Percentiles rank a stretch among this genome's conserved stretches.
phyloP scores from a whole-genome alignment of 1,140 invertebrate species.

The Anastrepha ludens region DNA sequence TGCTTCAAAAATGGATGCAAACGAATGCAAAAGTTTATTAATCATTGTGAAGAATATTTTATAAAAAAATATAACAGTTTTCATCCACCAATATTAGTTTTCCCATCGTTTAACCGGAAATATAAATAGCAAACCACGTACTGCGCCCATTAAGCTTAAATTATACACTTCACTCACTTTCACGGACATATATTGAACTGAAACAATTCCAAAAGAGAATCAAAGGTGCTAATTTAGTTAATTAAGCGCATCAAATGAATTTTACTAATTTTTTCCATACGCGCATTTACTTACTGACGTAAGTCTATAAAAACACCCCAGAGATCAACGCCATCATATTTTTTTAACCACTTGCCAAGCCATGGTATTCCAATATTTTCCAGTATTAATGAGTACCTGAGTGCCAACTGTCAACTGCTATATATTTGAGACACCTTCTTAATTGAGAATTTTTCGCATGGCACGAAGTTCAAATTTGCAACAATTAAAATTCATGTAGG shows the following conservation, averaged over 20 bases:
- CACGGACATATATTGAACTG: no score
- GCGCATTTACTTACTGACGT: neutral
- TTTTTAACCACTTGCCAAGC: neutral
- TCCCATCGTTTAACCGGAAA: no score
- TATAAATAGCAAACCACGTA: no score
- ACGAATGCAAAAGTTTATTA: no score
- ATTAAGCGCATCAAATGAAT: neutral
- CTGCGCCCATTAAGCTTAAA: no score
- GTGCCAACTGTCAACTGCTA: neutral
- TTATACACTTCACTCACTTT: no score
- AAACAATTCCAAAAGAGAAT: neutral
- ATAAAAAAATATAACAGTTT: no score
- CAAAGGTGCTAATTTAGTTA: neutral
- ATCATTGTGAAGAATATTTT: no score
- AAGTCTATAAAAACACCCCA: neutral
- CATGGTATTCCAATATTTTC: neutral
- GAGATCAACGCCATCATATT: neutral
- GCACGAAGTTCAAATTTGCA: neutral
- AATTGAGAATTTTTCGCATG: slow-evolving; percentile 5
- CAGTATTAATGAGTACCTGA: slow-evolving; percentile 13
- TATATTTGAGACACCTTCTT: neutral
- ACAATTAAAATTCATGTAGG: neutral
- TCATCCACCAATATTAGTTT: no score
- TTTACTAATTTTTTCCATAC: neutral
- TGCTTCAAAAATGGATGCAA: no score